phyloP scores from a whole-genome alignment of 2,113 vertebrate genomes.

The Trematomus loennbergii region DNA sequence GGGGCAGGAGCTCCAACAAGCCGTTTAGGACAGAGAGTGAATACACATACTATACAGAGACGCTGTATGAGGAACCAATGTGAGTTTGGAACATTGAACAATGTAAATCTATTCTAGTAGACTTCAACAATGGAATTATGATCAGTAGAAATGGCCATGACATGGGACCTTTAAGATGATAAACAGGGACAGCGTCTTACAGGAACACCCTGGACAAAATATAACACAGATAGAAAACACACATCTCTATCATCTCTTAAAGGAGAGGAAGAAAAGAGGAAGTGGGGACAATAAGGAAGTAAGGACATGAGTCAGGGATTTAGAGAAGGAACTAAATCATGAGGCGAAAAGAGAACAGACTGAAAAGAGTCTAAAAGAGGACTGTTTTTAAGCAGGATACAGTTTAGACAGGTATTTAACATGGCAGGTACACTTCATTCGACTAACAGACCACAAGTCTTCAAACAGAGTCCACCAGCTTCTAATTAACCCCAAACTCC shows the following conservation, averaged over 20 bases:
- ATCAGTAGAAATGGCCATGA: too few relatives aligned
- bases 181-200: constrained; percentile 13
- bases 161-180: neutral
- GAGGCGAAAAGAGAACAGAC: neutral
- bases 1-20: too few relatives aligned
- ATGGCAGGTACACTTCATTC: constrained; percentile 7
- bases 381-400: neutral
- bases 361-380: neutral
- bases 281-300: neutral
- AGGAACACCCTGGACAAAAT: neutral
- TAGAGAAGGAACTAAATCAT: neutral
- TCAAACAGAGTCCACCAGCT: constrained; percentile 20
- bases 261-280: neutral
- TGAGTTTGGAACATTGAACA: too few relatives aligned
- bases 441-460: constrained; percentile 34
- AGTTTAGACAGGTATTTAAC: neutral
- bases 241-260: neutral
- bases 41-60: too few relatives aligned
- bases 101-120: too few relatives aligned
- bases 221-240: too few relatives aligned
- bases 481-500: constrained; percentile 50
- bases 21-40: too few relatives aligned
- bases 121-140: too few relatives aligned
- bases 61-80: too few relatives aligned
- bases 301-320: neutral